Evolutionary conservation across 2,797 vertebrate genomes (phyloP), one percentile per base, ranked within the genome.

Genomic region (Gadopsis marmoratus): DNA sequence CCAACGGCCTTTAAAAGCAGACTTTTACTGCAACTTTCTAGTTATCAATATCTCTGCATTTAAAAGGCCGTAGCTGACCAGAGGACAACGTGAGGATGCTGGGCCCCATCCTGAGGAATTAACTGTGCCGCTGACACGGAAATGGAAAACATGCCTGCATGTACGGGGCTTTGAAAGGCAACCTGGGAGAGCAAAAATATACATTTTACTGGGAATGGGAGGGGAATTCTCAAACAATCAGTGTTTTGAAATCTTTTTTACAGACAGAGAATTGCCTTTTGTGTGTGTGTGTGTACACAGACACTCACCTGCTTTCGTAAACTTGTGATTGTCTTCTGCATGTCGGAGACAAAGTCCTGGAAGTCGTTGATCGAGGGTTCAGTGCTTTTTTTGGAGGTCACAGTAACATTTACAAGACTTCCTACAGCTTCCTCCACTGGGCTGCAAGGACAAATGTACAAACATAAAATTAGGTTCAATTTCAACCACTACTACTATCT

Each of bases 311-410:
- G 98, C 85, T 95, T 97, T 91, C 98, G 96, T 95, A 99, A 97
- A 93, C 96, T 96, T 35, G 95, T 96, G 91, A 99, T 99, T 13
- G 97, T 99, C 93, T 97, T 97, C 88, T 99, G 98, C 96, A 99
- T 98, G 90, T 98, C 97, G 41, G 95, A 78, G 78, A 99, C 96
- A 87, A 99, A 98, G 74, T 98, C 97, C 92, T 96, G 97, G 94
- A 99, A 98, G 91, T 98, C 97, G 33, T 81, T 97, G n/a, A 92
- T 78, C 23, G 93, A 92, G 0, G 95, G 93, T 63, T 94, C 90
- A 76, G 94, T 94, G 51, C 86, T 91, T 73, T 93, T 89, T 60
- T 92, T 79, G 5, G 93, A 88, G 19, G 91, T 68, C 35, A 81
- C 71, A 17, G 96, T 96, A 66, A 86, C 31, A 19, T 97, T 97